A percentile compares a stretch with the other conserved stretches of the same genome.
Evolutionary conservation across 2,888 invertebrate genomes (phyloP).

Genomic region (Agriopis leucophaearia): DNA sequence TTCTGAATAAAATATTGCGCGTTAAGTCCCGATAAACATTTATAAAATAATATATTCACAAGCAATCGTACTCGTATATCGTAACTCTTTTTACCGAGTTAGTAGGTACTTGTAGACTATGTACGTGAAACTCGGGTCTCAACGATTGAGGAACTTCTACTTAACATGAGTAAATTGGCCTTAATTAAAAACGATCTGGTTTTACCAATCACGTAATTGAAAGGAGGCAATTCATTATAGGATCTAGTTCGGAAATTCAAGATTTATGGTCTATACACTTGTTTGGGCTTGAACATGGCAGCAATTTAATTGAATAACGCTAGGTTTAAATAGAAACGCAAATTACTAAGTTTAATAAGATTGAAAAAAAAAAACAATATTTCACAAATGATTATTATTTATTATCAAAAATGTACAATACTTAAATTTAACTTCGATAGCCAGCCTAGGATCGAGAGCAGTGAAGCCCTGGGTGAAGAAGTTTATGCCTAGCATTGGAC

Average conservation of each 20-base stretch:
- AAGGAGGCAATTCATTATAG: conserved; percentile 15
- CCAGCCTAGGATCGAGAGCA: too few relatives aligned
- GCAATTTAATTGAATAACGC: background rate
- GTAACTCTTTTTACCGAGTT: too few relatives aligned
- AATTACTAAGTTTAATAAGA: background rate
- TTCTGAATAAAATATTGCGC: too few relatives aligned
- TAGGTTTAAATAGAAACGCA: background rate
- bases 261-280: conserved; percentile 8
- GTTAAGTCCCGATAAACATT: too few relatives aligned
- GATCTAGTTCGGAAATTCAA: conserved; percentile 13
- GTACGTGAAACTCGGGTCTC: background rate
- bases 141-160: background rate
- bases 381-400: too few relatives aligned
- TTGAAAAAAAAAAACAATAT: background rate
- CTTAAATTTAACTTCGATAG: too few relatives aligned
- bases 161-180: conserved; percentile 15
- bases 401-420: too few relatives aligned
- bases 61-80: too few relatives aligned
- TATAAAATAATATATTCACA: too few relatives aligned
- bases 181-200: conserved; percentile 19
- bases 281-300: background rate
- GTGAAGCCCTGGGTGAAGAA: too few relatives aligned
- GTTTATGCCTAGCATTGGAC: too few relatives aligned
- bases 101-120: too few relatives aligned
- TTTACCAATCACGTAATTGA: conserved; percentile 18